These are phyloP conservation scores for Pseudachorutes palmiensis DNA, from an alignment of 1,140 invertebrate species.

Conservation along the genomic window DNA sequence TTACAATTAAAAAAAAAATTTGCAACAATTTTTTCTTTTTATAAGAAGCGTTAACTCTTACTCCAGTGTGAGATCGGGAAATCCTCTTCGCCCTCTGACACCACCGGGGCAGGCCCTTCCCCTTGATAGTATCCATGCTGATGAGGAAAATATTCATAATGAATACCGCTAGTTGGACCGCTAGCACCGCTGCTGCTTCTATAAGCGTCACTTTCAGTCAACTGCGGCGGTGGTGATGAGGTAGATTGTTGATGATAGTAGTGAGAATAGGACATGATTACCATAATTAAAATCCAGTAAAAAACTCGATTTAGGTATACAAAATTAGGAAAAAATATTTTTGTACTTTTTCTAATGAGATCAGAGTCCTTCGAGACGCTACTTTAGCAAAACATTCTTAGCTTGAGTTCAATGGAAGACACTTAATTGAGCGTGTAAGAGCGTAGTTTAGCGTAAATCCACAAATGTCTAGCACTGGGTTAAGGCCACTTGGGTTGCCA, in stretches of 20 bases:
- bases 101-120: background rate
- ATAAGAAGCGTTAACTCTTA: no score
- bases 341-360: constrained; percentile 5
- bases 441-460: background rate
- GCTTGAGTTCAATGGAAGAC: background rate
- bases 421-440: background rate
- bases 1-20: no score
- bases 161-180: background rate
- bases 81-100: constrained; percentile 3
- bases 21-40: no score
- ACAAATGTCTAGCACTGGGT: background rate
- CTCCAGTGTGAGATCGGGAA: constrained; percentile 9
- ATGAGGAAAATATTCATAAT: no score
- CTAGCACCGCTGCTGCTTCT: background rate
- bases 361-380: background rate
- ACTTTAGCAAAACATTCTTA: background rate
- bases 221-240: background rate
- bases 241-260: background rate
- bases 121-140: no score
- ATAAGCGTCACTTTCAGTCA: background rate
- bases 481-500: background rate
- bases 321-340: background rate
- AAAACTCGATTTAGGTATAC: background rate
- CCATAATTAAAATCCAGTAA: constrained; percentile 9
- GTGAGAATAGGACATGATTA: constrained; percentile 9